Conservation (phyloP, 2,888 invertebrate species). For the Dasysyrphus albostriatus region DNA sequence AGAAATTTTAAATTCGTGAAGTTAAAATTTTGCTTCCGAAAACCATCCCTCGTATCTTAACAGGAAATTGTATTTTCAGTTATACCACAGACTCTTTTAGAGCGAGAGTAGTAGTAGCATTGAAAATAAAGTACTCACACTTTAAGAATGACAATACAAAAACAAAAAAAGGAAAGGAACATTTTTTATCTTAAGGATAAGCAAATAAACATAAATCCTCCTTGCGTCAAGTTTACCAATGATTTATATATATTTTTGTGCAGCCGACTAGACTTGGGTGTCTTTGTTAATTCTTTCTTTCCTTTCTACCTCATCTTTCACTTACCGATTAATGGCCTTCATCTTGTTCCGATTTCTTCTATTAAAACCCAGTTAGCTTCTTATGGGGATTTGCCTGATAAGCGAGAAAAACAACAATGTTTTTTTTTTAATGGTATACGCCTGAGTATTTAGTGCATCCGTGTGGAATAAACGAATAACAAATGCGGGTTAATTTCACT, state of each 20-base stretch:
- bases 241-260: slow-evolving; percentile 28
- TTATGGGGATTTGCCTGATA: slow-evolving; percentile 32
- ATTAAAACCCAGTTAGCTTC: slow-evolving; percentile 16
- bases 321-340: background rate
- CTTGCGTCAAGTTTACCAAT: slow-evolving; percentile 20
- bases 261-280: slow-evolving; percentile 42
- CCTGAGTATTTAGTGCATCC: slow-evolving; percentile 28
- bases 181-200: slow-evolving; percentile 36
- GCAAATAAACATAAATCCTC: slow-evolving; percentile 59
- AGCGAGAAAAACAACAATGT: slow-evolving; percentile 21
- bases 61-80: slow-evolving; percentile 50
- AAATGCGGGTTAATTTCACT: slow-evolving; percentile 4
- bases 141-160: background rate
- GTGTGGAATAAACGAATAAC: slow-evolving; percentile 42
- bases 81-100: slow-evolving; percentile 16
- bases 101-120: background rate
- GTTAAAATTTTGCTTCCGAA: slow-evolving; percentile 16
- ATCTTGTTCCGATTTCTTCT: background rate
- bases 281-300: background rate
- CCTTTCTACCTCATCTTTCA: background rate
- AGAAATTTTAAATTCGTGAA: slow-evolving; percentile 16
- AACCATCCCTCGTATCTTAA: slow-evolving; percentile 8
- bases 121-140: background rate
- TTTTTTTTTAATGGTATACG: slow-evolving; percentile 1
- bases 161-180: slow-evolving; percentile 2